Evolutionary conservation across 1,140 invertebrate species (phyloP), one percentile per base, ranked within the genome.

Genomic region (Armadillidium nasatum): DNA sequence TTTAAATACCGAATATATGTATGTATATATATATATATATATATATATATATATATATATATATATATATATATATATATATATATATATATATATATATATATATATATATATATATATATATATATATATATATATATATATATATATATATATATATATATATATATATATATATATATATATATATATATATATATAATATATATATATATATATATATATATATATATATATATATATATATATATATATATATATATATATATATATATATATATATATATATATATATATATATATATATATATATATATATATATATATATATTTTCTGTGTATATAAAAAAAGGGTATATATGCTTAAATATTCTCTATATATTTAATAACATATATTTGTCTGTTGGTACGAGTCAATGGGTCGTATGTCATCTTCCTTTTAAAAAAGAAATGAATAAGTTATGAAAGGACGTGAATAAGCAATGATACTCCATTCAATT

Each of bases 281-380:
- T 21, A 69, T 69, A 69, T 21, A 69, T 69, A 69, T 19, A 69
- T 69, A 69, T 21, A 69, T 69, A 69, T 69, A 69, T 23, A 69
- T 69, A 50, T n/a, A 69, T 69, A 69, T 69, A 69, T 69, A 69
- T 69, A 69, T 69, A 69, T 69, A 69, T 69, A 69, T 69, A 69
- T 69, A 23, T 69, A 19, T 21, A 19, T n/a, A n/a, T n/a, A n/a
- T n/a, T n/a, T n/a, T n/a, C n/a, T n/a, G n/a, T n/a, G n/a, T n/a
- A n/a, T n/a, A 9, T 15, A 50, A 50, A 50, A 50, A 50, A 50
- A 50, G 46, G 9, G 15, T 50, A 50, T 50, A 50, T 50, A 50
- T 50, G 15, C 15, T 10, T 50, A 50, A 10, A 50, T 15, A 50
- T 15, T 10, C 46, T 10, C 9, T 50, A 15, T 50, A 15, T 50